Evolutionary conservation across 2,113 vertebrate genomes (phyloP).

Genomic region (Odontophorus gujanensis): DNA sequence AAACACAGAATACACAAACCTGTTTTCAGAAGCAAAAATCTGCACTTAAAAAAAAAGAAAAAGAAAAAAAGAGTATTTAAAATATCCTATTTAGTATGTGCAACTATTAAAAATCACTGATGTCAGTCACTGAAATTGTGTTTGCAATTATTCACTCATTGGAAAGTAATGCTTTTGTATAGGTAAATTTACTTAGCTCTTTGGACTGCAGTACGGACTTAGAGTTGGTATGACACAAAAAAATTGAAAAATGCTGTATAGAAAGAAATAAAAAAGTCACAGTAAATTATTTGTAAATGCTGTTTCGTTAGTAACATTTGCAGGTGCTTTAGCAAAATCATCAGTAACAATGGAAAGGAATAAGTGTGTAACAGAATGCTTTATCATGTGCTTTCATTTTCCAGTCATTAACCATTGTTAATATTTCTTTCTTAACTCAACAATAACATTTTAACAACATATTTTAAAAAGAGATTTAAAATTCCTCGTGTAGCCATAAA

Average conservation of each 20-base stretch:
- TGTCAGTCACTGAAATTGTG: not conserved
- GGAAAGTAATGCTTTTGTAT: not conserved
- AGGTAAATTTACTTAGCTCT: not conserved
- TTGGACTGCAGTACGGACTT: not conserved
- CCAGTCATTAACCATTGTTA: not conserved
- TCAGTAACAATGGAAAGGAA: not conserved
- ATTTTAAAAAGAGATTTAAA: not conserved
- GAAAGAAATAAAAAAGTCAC: not conserved
- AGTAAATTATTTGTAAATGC: not conserved
- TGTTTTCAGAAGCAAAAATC: not conserved
- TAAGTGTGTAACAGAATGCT: not conserved
- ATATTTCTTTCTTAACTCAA: not conserved
- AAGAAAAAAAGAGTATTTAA: not conserved
- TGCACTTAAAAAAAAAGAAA: not conserved
- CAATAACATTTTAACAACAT: not conserved
- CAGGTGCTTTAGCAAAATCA: not conserved
- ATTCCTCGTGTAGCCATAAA: not conserved
- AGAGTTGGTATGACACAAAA: not conserved
- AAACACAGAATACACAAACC: accelerated
- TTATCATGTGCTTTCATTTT: not conserved
- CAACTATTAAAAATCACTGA: not conserved
- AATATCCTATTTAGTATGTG: not conserved
- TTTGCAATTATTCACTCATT: not conserved
- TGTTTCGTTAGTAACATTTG: not conserved
- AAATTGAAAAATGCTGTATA: not conserved